Evolutionary conservation across 2,113 vertebrate genomes (phyloP).

Genomic region (Cettia cetti): DNA sequence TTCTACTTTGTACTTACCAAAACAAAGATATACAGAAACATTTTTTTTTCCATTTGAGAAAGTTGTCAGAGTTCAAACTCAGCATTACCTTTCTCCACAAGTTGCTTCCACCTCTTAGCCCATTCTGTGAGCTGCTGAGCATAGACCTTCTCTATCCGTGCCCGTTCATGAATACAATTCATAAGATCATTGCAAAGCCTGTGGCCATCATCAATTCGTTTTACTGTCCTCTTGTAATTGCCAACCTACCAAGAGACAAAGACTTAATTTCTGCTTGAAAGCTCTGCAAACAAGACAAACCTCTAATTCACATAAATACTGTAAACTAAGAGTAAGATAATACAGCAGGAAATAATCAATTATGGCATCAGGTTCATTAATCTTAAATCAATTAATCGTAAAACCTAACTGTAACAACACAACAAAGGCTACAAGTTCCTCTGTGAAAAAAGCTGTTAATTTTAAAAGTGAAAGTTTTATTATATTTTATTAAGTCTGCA

Average conservation of each 20-base stretch:
- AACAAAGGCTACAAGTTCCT: not conserved
- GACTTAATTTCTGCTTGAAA: not conserved
- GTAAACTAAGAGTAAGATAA: not conserved
- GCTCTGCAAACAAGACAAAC: not conserved
- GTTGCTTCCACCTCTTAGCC: conserved; percentile 93
- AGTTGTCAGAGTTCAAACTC: not conserved
- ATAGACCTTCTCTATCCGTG: conserved; percentile 92
- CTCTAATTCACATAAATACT: not conserved
- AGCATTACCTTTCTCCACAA: conserved; percentile 89
- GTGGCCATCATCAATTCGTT: conserved; percentile 92
- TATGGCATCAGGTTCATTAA: not conserved
- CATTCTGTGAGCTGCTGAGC: conserved; percentile 95
- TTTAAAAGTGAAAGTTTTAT: not conserved
- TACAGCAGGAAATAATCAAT: not conserved
- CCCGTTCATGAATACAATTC: conserved; percentile 93
- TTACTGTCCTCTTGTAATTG: conserved; percentile 94
- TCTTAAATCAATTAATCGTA: not conserved
- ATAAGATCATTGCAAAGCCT: conserved; percentile 93
- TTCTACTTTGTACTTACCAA: conserved; percentile 2
- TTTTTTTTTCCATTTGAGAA: not conserved
- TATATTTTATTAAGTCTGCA: not conserved
- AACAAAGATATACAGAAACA: not conserved
- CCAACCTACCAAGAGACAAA: conserved; percentile 78
- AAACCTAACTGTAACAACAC: not conserved
- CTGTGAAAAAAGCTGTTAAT: not conserved